Evolutionary conservation across 2,888 invertebrate species (phyloP), one percentile per base, ranked within the genome.

Genomic region (Tuberolachnus salignus): DNA sequence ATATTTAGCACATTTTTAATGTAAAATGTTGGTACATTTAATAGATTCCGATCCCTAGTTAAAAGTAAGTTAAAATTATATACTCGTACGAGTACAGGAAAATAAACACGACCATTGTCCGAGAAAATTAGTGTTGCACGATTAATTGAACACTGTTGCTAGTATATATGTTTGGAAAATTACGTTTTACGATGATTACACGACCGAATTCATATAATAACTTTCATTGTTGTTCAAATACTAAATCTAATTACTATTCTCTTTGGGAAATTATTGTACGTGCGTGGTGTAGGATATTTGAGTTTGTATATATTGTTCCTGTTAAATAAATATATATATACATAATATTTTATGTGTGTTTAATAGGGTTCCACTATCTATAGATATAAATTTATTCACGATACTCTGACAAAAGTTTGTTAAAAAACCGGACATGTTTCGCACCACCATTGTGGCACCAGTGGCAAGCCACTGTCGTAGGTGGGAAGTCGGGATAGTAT

Each of bases 161-260:
- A 34, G 6, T 66, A 16, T 14, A 19, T 66, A 26, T 66, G 26
- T 21, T 10, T 1, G 13, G 19, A 8, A 21, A 55, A 59, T 59
- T n/a, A 23, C 57, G n/a, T 71, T 71, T 57, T 46, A 71, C 23
- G 57, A 23, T 46, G 46, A 59, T 71, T 59, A 23, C 57, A 11
- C 71, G 23, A 23, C 13, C 13, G 42, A 44, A n/a, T 71, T 71
- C 14, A 57, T 23, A 46, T 44, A 57, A 46, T 71, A 71, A 71
- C 46, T 59, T 57, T 71, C 59, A 71, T 26, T 59, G 57, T 71
- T 59, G 57, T 71, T 57, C 46, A 23, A 55, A 53, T 53, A 53
- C 69, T 69, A n/a, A n/a, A 67, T 34, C 34, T 34, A 34, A 34
- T 63, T 34, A 53, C 19, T 9, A 44, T 69, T 19, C n/a, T 51